Percentiles rank a stretch among this genome's conserved stretches.
These are phyloP conservation scores for Melanotus villosus DNA, from an alignment of 2,888 invertebrate genomes.

Conservation along the genomic window DNA sequence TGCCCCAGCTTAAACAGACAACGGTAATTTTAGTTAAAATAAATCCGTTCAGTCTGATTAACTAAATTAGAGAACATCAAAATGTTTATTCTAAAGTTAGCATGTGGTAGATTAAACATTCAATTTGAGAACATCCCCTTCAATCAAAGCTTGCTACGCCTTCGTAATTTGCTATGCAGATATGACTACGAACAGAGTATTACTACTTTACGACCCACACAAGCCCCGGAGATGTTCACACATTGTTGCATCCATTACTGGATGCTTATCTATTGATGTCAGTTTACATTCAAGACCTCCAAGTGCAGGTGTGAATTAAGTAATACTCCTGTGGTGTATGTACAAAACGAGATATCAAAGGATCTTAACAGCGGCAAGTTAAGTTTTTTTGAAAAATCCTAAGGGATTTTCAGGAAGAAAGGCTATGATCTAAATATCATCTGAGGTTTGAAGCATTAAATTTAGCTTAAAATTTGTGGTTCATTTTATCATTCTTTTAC, in stretches of 20 bases:
- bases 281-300: not conserved
- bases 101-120: not conserved
- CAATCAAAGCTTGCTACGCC: conserved; percentile 5
- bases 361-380: too few relatives aligned
- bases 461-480: too few relatives aligned
- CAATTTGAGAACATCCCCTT: conserved; percentile 1
- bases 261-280: not conserved
- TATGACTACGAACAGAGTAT: conserved; percentile 6
- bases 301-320: too few relatives aligned
- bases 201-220: conserved; percentile 10
- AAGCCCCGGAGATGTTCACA: conserved; percentile 6
- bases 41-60: not conserved
- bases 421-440: too few relatives aligned
- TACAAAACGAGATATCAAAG: too few relatives aligned
- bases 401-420: too few relatives aligned
- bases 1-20: too few relatives aligned
- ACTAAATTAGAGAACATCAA: not conserved
- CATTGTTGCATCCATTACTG: conserved; percentile 8
- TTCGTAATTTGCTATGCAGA: conserved; percentile 10
- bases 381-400: too few relatives aligned
- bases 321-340: too few relatives aligned
- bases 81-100: not conserved
- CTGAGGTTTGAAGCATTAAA: too few relatives aligned
- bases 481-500: too few relatives aligned
- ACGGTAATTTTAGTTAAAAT: too few relatives aligned